A percentile compares a stretch with the other conserved stretches of the same genome.
phyloP scores from a whole-genome alignment of 2,113 vertebrate genomes.

The Dipodomys ordii region DNA sequence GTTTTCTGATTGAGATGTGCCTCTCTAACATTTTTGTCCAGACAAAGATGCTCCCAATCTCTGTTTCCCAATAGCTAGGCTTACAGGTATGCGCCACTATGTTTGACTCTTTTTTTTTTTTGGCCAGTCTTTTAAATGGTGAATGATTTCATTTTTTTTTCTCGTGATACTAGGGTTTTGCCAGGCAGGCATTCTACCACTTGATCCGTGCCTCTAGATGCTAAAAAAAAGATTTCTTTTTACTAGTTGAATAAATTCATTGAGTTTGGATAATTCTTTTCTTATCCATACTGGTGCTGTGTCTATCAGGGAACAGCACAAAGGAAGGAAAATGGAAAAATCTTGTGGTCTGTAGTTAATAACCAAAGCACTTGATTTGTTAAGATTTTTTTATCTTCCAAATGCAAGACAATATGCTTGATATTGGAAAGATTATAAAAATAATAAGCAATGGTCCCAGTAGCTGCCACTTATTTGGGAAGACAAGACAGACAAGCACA shows the following conservation, averaged over 20 bases:
- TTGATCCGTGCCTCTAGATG: no score
- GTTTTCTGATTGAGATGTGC: no score
- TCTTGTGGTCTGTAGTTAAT: not conserved
- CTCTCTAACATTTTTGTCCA: no score
- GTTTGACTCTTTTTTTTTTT: not conserved
- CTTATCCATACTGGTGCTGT: not conserved
- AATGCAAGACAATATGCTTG: not conserved
- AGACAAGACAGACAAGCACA: not conserved
- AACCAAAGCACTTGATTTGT: not conserved
- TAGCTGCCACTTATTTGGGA: not conserved
- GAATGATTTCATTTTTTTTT: not conserved
- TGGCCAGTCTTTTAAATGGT: not conserved
- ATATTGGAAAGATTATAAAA: not conserved
- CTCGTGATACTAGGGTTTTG: no score
- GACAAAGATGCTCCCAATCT: no score
- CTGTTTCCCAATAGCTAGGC: no score
- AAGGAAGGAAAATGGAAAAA: conserved; percentile 5
- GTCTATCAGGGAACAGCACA: not conserved
- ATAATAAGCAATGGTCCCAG: not conserved
- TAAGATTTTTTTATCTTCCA: not conserved
- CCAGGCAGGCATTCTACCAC: no score
- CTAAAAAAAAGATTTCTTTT: not conserved
- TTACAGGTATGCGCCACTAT: no score
- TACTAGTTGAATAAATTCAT: not conserved
- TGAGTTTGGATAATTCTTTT: conserved; percentile 25